These are phyloP conservation scores for Tychaedon coryphoeus DNA, from an alignment of 2,113 vertebrate genomes.

Conservation along the genomic window DNA sequence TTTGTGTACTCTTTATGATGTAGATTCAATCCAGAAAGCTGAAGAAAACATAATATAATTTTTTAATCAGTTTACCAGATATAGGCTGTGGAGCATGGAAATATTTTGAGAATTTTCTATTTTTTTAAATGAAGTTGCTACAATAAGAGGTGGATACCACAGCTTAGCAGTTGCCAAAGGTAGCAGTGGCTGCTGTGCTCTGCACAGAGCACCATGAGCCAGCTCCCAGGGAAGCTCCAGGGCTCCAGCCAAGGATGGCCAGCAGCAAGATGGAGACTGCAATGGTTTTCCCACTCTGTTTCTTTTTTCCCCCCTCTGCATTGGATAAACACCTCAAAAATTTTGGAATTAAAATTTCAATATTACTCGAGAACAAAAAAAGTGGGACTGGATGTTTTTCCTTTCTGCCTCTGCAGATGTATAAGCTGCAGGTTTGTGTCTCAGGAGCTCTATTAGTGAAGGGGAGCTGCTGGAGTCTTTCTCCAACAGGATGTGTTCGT, in stretches of 20 bases:
- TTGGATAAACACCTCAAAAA: neutral
- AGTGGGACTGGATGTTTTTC: neutral
- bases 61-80: constrained; percentile 51
- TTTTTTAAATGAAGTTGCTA: constrained; percentile 55
- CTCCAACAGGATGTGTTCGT: neutral
- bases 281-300: rapidly evolving
- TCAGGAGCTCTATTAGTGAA: neutral
- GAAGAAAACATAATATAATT: constrained; percentile 21
- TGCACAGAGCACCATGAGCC: neutral
- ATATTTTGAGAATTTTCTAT: constrained; percentile 54
- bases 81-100: constrained; percentile 29
- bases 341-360: neutral
- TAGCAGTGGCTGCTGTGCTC: neutral
- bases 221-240: neutral
- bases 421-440: neutral
- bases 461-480: neutral
- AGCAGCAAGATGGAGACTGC: neutral
- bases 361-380: neutral
- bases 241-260: neutral
- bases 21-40: constrained; percentile 26
- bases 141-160: neutral
- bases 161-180: neutral
- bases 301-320: neutral
- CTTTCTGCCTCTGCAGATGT: neutral
- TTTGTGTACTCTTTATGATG: neutral